Evolutionary conservation across 2,113 vertebrate species (phyloP).

Genomic region (Euleptes europaea): DNA sequence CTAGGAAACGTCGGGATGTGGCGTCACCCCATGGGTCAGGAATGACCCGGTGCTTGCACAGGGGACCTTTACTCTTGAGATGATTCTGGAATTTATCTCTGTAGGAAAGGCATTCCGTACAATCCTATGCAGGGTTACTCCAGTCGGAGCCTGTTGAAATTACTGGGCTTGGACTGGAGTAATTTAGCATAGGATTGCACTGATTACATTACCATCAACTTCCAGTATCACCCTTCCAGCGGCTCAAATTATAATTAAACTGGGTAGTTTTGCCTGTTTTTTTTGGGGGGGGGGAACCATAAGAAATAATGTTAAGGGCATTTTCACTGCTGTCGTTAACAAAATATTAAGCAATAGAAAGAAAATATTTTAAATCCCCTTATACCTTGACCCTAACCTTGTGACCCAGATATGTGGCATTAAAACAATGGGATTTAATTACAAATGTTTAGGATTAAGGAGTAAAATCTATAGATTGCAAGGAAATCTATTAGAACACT

Average conservation of each 20-base stretch:
- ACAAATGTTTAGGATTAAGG: neutral
- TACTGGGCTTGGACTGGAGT: too few relatives aligned
- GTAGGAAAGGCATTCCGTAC: too few relatives aligned
- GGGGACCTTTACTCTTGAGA: too few relatives aligned
- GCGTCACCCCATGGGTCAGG: too few relatives aligned
- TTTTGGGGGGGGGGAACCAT: neutral
- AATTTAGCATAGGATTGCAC: too few relatives aligned
- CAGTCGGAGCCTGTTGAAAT: too few relatives aligned
- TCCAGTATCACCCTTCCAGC: neutral
- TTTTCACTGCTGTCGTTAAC: neutral
- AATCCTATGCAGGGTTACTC: too few relatives aligned
- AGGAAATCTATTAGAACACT: neutral
- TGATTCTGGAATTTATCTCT: too few relatives aligned
- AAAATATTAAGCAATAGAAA: neutral
- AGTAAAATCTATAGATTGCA: neutral
- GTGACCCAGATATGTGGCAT: neutral
- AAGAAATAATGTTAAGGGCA: neutral
- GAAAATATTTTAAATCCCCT: neutral
- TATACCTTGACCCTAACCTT: neutral
- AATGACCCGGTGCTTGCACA: too few relatives aligned
- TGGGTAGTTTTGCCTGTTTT: neutral
- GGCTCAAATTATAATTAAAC: neutral
- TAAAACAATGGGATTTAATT: neutral
- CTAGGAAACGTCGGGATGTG: too few relatives aligned
- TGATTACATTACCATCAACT: neutral